Evolutionary conservation across 2,888 invertebrate genomes (phyloP).

Genomic region (Ormyrus pomaceus): DNA sequence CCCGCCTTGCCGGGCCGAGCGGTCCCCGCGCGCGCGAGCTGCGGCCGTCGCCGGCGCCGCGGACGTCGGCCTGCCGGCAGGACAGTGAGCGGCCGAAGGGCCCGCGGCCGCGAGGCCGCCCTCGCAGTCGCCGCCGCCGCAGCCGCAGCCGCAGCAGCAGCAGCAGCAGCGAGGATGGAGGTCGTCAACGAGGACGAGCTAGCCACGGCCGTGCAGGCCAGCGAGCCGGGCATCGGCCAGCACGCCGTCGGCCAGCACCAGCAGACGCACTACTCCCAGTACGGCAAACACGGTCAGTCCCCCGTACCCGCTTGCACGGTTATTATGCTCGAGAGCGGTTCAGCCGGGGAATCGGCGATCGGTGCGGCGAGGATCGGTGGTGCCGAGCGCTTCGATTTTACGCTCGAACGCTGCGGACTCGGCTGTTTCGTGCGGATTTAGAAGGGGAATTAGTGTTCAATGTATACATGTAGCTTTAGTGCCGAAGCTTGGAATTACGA

Average conservation of each 20-base stretch:
- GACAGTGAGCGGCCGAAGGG: constrained; percentile 46
- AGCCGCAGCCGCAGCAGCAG: neutral
- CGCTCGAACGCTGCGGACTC: too few relatives aligned
- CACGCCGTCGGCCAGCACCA: constrained; percentile 58
- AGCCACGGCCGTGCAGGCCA: neutral
- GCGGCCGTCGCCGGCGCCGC: constrained; percentile 49
- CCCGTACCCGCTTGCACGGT: neutral
- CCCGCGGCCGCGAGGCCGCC: constrained; percentile 45
- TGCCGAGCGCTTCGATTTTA: too few relatives aligned
- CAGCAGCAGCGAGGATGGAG: constrained; percentile 31
- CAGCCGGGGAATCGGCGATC: too few relatives aligned
- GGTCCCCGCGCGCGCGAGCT: constrained; percentile 10
- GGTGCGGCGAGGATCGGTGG: too few relatives aligned
- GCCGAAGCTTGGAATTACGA: too few relatives aligned
- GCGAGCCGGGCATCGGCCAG: neutral
- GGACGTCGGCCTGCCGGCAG: constrained; percentile 48
- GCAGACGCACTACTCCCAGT: constrained; percentile 63
- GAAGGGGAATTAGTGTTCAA: too few relatives aligned
- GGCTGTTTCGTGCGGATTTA: too few relatives aligned
- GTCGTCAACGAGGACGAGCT: constrained; percentile 33
- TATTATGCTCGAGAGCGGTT: too few relatives aligned
- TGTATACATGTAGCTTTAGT: too few relatives aligned
- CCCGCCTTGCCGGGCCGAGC: constrained; percentile 30
- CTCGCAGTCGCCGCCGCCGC: neutral
- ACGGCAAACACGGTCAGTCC: constrained; percentile 64